These are phyloP conservation scores for Paramacrobiotus metropolitanus DNA, from an alignment of 1,140 invertebrate genomes.

Conservation along the genomic window DNA sequence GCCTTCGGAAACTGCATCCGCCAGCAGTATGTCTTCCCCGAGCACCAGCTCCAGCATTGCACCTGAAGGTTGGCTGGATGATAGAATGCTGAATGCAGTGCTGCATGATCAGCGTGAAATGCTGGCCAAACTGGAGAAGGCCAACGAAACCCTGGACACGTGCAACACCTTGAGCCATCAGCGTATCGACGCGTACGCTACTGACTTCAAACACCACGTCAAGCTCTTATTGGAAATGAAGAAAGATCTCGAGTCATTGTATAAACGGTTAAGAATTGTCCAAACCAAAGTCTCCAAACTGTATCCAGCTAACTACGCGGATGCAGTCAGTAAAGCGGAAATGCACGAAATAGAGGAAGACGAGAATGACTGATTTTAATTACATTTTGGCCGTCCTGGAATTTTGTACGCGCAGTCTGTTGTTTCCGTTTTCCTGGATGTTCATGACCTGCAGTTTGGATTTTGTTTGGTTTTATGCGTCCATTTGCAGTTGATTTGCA, in stretches of 20 bases:
- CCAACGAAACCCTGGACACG: slow-evolving; percentile 87
- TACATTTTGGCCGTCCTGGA: too few relatives aligned
- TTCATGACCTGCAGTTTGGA: too few relatives aligned
- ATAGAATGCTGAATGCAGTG: background rate
- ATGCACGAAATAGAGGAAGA: background rate
- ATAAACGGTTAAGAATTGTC: slow-evolving; percentile 36
- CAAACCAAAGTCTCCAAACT: slow-evolving; percentile 56
- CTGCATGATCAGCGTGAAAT: slow-evolving; percentile 2
- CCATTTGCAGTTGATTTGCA: too few relatives aligned
- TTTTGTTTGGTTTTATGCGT: too few relatives aligned
- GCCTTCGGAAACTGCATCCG: too few relatives aligned
- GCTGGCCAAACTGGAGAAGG: slow-evolving; percentile 40
- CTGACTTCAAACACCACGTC: slow-evolving; percentile 70
- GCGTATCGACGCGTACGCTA: slow-evolving; percentile 48
- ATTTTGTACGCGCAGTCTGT: too few relatives aligned
- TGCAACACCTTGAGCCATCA: slow-evolving; percentile 63
- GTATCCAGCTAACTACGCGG: slow-evolving; percentile 32
- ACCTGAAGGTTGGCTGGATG: background rate
- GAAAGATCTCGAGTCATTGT: slow-evolving; percentile 35
- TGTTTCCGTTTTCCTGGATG: too few relatives aligned
- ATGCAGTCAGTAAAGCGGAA: background rate
- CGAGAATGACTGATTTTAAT: too few relatives aligned
- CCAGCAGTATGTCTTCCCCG: too few relatives aligned
- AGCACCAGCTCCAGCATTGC: background rate
- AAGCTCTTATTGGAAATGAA: slow-evolving; percentile 40